Evolutionary conservation across 2,113 vertebrate species (phyloP).

Genomic region (Limnothrissa miodon): DNA sequence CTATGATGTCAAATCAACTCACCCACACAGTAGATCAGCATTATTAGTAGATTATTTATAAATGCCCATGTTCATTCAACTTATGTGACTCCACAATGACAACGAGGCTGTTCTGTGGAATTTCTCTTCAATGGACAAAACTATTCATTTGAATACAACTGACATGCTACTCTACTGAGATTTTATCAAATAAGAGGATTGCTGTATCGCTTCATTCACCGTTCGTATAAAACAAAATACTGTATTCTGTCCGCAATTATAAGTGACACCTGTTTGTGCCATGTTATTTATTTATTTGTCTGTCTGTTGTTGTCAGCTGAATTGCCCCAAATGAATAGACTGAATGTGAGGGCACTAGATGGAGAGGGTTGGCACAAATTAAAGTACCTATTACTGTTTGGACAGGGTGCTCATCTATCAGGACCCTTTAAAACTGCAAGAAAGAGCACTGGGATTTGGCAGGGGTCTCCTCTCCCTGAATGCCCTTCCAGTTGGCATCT

Average conservation of each 20-base stretch:
- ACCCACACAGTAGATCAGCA: background rate
- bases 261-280: background rate
- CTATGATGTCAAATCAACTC: background rate
- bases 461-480: no score
- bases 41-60: background rate
- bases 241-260: background rate
- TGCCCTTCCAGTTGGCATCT: no score
- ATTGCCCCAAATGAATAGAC: no score
- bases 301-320: no score
- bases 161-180: no score
- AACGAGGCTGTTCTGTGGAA: background rate
- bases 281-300: background rate
- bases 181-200: background rate
- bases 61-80: background rate
- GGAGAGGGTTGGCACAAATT: no score
- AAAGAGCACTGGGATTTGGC: no score
- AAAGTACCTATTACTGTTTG: no score
- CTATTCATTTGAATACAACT: background rate
- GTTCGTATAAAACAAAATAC: background rate
- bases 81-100: background rate
- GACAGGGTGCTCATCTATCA: no score
- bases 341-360: no score
- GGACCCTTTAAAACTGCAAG: no score
- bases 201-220: background rate
- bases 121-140: background rate